Evolutionary conservation across 2,797 vertebrate genomes (phyloP).

Genomic region (Cyclopterus lumpus): DNA sequence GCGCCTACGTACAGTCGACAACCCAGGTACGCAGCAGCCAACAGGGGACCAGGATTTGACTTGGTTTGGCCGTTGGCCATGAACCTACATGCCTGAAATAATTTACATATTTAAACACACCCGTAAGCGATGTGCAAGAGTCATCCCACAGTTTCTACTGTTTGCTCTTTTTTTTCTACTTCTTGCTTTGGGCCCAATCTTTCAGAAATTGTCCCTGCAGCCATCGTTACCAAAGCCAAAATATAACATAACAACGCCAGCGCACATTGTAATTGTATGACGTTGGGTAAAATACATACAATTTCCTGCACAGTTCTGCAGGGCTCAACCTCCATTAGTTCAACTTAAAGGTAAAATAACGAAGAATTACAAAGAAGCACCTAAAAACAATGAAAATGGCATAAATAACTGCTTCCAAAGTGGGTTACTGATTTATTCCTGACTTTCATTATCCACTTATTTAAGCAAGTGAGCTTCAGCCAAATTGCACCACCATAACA

Average conservation of each 20-base stretch:
- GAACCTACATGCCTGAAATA: no score
- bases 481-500: slow-evolving; percentile 26
- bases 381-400: background rate
- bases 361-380: background rate
- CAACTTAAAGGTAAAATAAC: background rate
- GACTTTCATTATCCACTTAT: slow-evolving; percentile 14
- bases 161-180: no score
- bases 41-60: no score
- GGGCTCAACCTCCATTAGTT: background rate
- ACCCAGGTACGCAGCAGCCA: no score
- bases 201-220: background rate
- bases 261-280: background rate
- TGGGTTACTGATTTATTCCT: slow-evolving; percentile 23
- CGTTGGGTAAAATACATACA: background rate
- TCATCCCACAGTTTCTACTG: no score
- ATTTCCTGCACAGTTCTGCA: background rate
- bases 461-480: background rate
- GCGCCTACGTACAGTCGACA: no score
- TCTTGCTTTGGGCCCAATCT: background rate
- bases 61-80: no score
- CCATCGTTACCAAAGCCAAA: background rate
- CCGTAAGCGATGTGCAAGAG: no score
- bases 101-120: no score
- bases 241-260: background rate
- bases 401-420: background rate